Evolutionary conservation across 30 jellyfish, hydroid and myxozoan genomes (phyloP).

Genomic region (Aurelia coerulea): DNA sequence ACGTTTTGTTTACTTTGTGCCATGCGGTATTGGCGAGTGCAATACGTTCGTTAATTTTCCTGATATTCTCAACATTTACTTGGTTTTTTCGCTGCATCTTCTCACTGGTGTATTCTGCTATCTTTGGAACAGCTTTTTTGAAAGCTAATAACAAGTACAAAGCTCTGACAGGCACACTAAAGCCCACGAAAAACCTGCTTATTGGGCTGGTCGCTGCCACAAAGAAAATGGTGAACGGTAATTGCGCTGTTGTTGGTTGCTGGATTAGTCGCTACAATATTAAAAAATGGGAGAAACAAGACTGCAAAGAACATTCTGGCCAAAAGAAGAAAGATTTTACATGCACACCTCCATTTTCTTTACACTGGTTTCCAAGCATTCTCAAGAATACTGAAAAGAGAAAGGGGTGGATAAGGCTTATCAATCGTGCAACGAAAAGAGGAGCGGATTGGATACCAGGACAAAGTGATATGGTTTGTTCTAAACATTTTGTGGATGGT

Average conservation of each 20-base stretch:
- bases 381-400: too few species aligned
- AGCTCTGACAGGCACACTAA: not conserved
- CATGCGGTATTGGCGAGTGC: not conserved
- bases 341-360: conserved; percentile 16
- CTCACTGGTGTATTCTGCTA: too few species aligned
- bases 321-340: conserved; percentile 13
- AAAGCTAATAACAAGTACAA: not conserved
- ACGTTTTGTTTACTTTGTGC: too few species aligned
- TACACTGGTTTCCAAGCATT: too few species aligned
- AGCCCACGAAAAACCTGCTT: too few species aligned
- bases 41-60: not conserved
- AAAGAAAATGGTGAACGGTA: conserved; percentile 8
- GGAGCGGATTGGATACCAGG: too few species aligned
- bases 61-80: too few species aligned
- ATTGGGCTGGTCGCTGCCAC: not conserved
- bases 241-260: conserved; percentile 54
- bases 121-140: not conserved
- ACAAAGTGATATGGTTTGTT: conserved; percentile 39
- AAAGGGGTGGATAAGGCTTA: too few species aligned
- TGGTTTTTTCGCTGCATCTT: too few species aligned
- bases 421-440: too few species aligned
- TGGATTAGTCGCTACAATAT: conserved; percentile 10
- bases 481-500: conserved; percentile 58
- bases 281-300: conserved; percentile 20
- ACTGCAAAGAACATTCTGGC: conserved; percentile 11